phyloP scores from a whole-genome alignment of 1,140 invertebrate species.

The Lucilia sericata region DNA sequence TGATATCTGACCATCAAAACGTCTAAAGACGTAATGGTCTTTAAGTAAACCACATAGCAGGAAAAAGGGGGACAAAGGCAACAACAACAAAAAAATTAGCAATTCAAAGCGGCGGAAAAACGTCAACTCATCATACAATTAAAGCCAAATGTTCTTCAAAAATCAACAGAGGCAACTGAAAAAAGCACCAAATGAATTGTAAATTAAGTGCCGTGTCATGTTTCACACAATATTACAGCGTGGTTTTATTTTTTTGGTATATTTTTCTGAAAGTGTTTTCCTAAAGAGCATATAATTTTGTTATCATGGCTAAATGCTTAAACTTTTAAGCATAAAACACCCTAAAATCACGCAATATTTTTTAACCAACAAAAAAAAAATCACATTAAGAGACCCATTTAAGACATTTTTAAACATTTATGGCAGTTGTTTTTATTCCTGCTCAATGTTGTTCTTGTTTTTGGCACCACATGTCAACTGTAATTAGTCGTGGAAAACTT shows the following conservation, averaged over 20 bases:
- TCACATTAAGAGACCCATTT: conserved; percentile 13
- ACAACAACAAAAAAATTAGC: background rate
- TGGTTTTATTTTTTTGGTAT: background rate
- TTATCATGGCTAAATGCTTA: conserved; percentile 21
- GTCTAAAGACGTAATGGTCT: background rate
- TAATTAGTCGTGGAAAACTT: conserved; percentile 48
- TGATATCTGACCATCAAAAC: background rate
- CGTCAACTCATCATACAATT: conserved; percentile 43
- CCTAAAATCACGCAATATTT: conserved; percentile 38
- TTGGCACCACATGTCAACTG: conserved; percentile 52
- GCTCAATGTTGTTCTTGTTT: conserved; percentile 35
- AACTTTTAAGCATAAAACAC: conserved; percentile 37
- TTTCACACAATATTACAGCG: conserved; percentile 47
- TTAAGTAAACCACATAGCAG: background rate
- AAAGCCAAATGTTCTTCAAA: conserved; percentile 35
- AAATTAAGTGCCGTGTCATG: conserved; percentile 52
- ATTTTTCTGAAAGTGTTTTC: background rate
- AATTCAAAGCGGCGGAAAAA: background rate
- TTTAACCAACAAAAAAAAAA: background rate
- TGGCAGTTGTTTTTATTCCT: background rate
- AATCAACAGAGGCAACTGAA: background rate
- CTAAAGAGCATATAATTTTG: background rate
- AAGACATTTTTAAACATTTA: background rate
- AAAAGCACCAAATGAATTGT: conserved; percentile 50
- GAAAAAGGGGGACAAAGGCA: background rate